phyloP scores from a whole-genome alignment of 2,888 invertebrate species.

The Arrhopalites spinosus region DNA sequence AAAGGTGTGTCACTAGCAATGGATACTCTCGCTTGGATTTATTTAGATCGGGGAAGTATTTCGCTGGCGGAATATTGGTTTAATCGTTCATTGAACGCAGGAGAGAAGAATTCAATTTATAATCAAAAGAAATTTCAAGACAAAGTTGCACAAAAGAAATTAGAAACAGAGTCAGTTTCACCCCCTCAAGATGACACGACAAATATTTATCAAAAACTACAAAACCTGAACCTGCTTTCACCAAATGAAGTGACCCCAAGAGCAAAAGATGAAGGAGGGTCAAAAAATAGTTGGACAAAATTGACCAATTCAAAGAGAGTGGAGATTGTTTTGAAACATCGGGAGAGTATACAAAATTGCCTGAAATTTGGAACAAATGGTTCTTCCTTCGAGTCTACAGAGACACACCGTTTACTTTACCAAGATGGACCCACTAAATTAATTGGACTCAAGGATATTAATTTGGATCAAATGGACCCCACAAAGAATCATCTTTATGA shows the following conservation, averaged over 20 bases:
- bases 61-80: background rate
- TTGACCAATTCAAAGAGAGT: background rate
- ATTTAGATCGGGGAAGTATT: background rate
- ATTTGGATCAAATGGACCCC: background rate
- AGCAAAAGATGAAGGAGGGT: background rate
- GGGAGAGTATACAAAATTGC: background rate
- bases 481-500: background rate
- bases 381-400: background rate
- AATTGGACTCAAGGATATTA: background rate
- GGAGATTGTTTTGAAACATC: background rate
- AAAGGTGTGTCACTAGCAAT: background rate
- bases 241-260: background rate
- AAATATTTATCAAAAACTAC: no score
- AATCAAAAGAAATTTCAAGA: no score
- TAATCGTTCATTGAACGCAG: background rate
- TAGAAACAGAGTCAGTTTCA: no score
- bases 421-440: background rate
- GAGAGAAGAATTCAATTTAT: background rate
- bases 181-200: no score
- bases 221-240: background rate
- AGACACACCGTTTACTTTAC: background rate
- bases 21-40: background rate
- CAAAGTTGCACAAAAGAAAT: no score
- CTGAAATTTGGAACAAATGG: background rate
- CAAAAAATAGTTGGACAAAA: background rate